Percentiles rank a stretch among this genome's conserved stretches.
Conservation (phyloP, 2,113 vertebrate genomes). For the Rhinogobius similis region DNA sequence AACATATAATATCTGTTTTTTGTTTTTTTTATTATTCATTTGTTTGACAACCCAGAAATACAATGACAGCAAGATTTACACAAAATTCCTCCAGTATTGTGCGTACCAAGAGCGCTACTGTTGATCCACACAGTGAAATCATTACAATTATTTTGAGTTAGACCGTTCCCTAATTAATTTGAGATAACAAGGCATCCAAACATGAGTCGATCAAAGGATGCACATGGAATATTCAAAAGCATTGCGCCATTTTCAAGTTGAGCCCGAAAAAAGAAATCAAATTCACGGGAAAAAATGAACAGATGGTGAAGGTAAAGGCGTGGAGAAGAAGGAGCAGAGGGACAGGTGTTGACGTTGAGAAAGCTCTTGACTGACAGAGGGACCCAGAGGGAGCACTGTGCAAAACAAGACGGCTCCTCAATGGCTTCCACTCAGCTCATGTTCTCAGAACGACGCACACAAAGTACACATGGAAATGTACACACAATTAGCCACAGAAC, state of each 20-base stretch:
- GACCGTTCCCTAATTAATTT: too few relatives aligned
- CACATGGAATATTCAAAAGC: constrained; percentile 71
- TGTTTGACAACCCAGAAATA: neutral
- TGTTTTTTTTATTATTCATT: neutral
- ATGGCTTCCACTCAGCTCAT: constrained; percentile 8
- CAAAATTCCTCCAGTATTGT: too few relatives aligned
- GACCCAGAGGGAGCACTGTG: constrained; percentile 44
- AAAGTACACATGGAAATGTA: constrained; percentile 17
- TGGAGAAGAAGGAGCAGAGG: constrained; percentile 33
- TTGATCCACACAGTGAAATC: neutral
- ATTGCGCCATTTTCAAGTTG: constrained; percentile 57
- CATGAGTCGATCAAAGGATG: constrained; percentile 55
- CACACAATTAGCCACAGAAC: neutral
- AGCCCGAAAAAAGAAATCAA: constrained; percentile 49
- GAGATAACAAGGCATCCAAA: too few relatives aligned
- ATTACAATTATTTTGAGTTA: neutral
- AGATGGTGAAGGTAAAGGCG: constrained; percentile 44
- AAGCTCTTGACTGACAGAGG: constrained; percentile 65
- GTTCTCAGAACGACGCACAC: constrained; percentile 4
- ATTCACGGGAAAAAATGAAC: constrained; percentile 8
- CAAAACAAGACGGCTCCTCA: constrained; percentile 48
- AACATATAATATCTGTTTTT: neutral
- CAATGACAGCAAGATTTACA: neutral
- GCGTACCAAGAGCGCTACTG: too few relatives aligned
- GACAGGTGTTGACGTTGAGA: constrained; percentile 58